Base-by-base conservation (phyloP, 1,140 invertebrate genomes). In the Lamellibrachia luymesi region DNA sequence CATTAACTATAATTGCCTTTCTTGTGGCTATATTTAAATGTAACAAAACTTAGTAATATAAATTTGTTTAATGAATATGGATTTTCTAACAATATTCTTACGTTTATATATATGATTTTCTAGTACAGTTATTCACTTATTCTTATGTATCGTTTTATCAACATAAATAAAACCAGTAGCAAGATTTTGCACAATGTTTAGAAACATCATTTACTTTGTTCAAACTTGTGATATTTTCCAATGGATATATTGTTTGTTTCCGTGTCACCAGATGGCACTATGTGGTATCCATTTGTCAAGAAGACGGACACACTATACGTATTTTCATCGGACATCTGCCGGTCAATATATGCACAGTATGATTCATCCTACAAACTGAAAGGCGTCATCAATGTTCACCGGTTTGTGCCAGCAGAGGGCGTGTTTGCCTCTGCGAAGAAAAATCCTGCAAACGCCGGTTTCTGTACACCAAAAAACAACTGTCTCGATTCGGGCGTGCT, bases 321-420 rank as follows among this genome's bases (percentile, higher is more conserved):
- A 17, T 95, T 95, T 93, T 94, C 94, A 17, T 95, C 95, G 25
- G 95, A 95, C 93, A 93, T 95, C 25, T 95, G 94, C 93, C 93
- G 95, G 95, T 95, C 56, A 93, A 94, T 93, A 91, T 93, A 95
- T 56, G 95, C 95, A n/a, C 92, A 95, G 64, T 95, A 94, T 90
- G 94, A 94, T 7, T 93, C 92, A n/a, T 95, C 50, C 90, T 91
- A 49, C 90, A 91, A 91, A n/a, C 8, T 50, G 22, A 51, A 91
- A n/a, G 50, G 49, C 2, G 50, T 91, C 90, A 91, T 50, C 49
- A 51, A 51, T 6, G 95, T 95, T 64, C 90, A 93, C 38, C 52
- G 94, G 17, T 95, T 95, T 93, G 93, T 94, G 4, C 94, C 94
- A 25, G 95, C 95, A 17, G 93, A 93, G 4, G 92, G 90, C 5